These are phyloP conservation scores for Aptenodytes forsteri DNA, from an alignment of 2,113 vertebrate species.

Conservation along the genomic window DNA sequence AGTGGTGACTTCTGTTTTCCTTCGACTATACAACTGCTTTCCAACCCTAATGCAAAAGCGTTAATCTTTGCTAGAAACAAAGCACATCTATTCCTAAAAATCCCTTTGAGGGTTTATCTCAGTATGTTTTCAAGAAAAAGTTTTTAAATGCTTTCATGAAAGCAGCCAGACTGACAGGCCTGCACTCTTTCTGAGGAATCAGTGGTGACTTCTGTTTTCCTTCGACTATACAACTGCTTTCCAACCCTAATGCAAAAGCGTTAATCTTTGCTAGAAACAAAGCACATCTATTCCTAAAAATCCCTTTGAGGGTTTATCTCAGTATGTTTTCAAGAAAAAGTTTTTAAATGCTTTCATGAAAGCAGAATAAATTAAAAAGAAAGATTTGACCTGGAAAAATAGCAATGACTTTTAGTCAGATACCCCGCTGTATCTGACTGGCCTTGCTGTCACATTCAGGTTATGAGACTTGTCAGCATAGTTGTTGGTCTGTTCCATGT, in stretches of 20 bases:
- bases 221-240: background rate
- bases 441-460: background rate
- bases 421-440: background rate
- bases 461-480: background rate
- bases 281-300: background rate
- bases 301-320: background rate
- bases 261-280: conserved; percentile 6
- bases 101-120: background rate
- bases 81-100: background rate
- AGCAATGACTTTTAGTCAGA: background rate
- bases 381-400: background rate
- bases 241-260: background rate
- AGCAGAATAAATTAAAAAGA: background rate
- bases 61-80: conserved; percentile 7
- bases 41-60: background rate
- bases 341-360: background rate
- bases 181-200: background rate
- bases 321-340: background rate
- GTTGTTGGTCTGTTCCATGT: background rate
- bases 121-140: background rate
- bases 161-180: background rate
- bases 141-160: background rate
- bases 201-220: conserved; percentile 24
- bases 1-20: conserved; percentile 24
- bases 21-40: background rate